A percentile compares a stretch with the other conserved stretches of the same genome.
phyloP scores from a whole-genome alignment of 2,113 vertebrate genomes.

The Nestor notabilis region DNA sequence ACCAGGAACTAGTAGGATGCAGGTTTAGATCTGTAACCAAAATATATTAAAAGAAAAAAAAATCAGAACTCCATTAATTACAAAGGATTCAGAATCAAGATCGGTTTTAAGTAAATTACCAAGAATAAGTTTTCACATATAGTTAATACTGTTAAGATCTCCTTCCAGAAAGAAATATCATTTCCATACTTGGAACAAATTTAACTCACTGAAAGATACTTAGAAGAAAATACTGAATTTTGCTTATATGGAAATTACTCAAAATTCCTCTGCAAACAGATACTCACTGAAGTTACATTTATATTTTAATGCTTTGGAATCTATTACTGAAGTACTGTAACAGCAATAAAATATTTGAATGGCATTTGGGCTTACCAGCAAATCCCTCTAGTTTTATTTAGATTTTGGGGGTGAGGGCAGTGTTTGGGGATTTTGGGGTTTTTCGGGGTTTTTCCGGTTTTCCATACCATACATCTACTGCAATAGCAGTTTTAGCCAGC shows the following conservation, averaged over 20 bases:
- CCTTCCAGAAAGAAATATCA: neutral
- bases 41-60: neutral
- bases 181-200: neutral
- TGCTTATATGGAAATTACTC: neutral
- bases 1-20: neutral
- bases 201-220: neutral
- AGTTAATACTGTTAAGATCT: neutral
- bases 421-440: rapidly evolving
- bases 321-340: neutral
- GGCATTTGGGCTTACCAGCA: neutral
- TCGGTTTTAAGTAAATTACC: neutral
- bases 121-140: neutral
- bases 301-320: neutral
- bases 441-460: neutral
- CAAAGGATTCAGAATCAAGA: neutral
- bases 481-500: neutral
- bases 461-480: neutral
- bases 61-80: neutral
- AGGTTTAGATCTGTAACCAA: neutral
- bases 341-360: neutral
- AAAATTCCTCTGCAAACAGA: neutral
- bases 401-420: rapidly evolving
- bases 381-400: neutral
- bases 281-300: neutral
- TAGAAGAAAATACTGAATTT: neutral